A percentile compares a stretch with the other conserved stretches of the same genome.
These are phyloP conservation scores for Nyctibius grandis DNA, from an alignment of 2,797 vertebrate genomes.

Conservation along the genomic window DNA sequence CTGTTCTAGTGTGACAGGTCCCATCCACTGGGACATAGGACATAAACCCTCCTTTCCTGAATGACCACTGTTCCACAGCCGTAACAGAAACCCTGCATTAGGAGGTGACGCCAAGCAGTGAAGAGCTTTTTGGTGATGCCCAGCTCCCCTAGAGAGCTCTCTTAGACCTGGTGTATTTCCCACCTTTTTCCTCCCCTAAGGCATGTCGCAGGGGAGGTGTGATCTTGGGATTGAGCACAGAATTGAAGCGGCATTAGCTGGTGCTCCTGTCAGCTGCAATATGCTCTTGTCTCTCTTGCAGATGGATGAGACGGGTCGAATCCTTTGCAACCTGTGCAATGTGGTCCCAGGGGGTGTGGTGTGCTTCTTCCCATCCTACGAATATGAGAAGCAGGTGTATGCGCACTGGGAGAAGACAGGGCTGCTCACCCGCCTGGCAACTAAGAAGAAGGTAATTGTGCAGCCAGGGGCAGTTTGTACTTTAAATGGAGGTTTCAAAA, in stretches of 20 bases:
- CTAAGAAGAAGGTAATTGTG: constrained; percentile 87
- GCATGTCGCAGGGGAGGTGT: background rate
- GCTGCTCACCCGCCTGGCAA: constrained; percentile 77
- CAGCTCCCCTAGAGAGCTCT: background rate
- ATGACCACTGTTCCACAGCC: background rate
- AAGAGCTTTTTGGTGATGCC: background rate
- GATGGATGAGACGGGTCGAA: constrained; percentile 92
- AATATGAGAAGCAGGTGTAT: constrained; percentile 85
- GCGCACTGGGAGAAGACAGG: constrained; percentile 87
- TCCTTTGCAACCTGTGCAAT: constrained; percentile 90
- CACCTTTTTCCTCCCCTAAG: background rate
- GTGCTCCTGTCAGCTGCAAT: background rate
- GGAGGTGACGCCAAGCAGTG: background rate
- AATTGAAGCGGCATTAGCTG: background rate
- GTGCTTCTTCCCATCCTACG: constrained; percentile 95
- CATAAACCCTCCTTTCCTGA: background rate
- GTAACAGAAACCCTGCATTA: background rate
- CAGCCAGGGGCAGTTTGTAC: background rate
- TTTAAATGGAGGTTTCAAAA: background rate
- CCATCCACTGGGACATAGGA: background rate
- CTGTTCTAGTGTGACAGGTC: background rate
- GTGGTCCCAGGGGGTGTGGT: constrained; percentile 91
- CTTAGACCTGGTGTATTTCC: background rate
- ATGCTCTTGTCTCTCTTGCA: constrained; percentile 36
- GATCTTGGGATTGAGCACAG: background rate